A percentile compares a stretch with the other conserved stretches of the same genome.
Conservation (phyloP, 2,113 vertebrate species). For the Peromyscus leucopus region DNA sequence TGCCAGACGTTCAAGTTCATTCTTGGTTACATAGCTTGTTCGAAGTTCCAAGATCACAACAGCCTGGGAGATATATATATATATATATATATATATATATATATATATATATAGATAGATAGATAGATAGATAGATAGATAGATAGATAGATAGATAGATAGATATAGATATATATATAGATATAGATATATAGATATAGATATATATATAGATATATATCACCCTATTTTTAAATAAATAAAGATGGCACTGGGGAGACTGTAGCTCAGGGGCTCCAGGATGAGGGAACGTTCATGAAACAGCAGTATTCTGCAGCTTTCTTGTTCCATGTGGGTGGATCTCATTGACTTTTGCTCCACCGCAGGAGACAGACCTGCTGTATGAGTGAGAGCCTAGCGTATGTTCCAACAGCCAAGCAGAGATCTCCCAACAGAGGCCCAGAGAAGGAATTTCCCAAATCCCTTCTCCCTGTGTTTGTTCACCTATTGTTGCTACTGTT, state of each 20-base stretch:
- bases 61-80: background rate
- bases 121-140: no score
- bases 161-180: background rate
- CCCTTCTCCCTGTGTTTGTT: background rate
- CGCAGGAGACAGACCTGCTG: background rate
- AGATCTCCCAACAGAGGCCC: background rate
- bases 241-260: background rate
- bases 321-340: background rate
- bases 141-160: no score
- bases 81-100: no score
- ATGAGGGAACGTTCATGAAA: background rate
- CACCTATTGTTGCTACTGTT: background rate
- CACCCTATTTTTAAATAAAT: background rate
- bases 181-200: no score
- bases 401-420: background rate
- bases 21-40: background rate
- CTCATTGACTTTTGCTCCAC: background rate
- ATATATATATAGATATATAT: no score
- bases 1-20: background rate
- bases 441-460: background rate
- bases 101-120: no score
- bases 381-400: no score
- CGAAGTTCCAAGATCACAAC: background rate
- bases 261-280: background rate
- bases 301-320: background rate